Base-by-base conservation (phyloP, 2,113 vertebrate genomes). In the Phyllostomus hastatus region DNA sequence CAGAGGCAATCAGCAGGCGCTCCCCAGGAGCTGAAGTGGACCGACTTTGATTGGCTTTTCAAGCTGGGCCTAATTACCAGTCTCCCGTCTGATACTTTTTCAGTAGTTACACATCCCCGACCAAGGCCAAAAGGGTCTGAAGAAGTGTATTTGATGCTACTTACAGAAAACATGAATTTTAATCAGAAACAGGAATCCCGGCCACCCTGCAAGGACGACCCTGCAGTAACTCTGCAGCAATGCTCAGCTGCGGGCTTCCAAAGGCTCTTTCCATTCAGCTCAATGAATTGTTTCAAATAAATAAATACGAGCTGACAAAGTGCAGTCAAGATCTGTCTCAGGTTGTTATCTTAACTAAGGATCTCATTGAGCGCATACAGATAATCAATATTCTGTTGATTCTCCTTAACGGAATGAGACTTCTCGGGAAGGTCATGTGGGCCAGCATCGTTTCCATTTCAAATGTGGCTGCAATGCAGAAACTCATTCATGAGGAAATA, bases 141-240 rank as follows among this genome's bases (percentile, higher is more conserved):
- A 43, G 67, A 81, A 61, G 22, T 91, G 54, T 85, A 94, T 88
- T 95, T 96, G 46, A 96, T 69, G 57, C 66, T 80, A 91, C 84
- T 93, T 90, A 94, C 92, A 83, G 33, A 52, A 96, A 88, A 83
- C 22, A 80, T 93, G 35, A 88, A 95, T 91, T 94, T 96, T 91
- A 97, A 95, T 90, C 76, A 96, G 88, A 61, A 80, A 64, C 86
- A 93, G 7, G 48, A 75, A 76, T 84, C 75, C 2, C 64, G 93
- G 57, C n/a, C 86, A 64, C 31, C 0, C 28, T 80, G 10, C 26
- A 70, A 79, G 8, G 41, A 91, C 48, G 26, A 87, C 73, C 90
- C 7, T 48, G 46, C n/a, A 70, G 28, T 46, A 80, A 41, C 22
- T 75, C 26, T 88, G 35, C 19, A 70, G 31, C 48, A 4, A 79